Conservation (phyloP, 2,888 invertebrate genomes). For the Thera obeliscata region DNA sequence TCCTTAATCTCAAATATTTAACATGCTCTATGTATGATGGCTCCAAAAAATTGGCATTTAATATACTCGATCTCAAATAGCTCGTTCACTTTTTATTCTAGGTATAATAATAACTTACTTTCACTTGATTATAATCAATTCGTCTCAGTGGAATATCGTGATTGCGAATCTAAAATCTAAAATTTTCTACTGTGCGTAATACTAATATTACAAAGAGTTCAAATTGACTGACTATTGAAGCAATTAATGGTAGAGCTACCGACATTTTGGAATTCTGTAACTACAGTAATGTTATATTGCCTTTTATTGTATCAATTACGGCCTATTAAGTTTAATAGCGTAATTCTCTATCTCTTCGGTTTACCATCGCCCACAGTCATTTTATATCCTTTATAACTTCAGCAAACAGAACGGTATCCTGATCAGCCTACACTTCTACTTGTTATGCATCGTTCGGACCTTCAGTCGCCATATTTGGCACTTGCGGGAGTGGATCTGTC, state of each 20-base stretch:
- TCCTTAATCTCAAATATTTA: too few relatives aligned
- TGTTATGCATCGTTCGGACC: constrained; percentile 64
- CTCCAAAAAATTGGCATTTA: constrained; percentile 37
- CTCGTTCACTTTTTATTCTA: constrained; percentile 36
- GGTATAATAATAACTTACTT: constrained; percentile 42
- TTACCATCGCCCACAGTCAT: constrained; percentile 52
- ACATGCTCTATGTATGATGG: too few relatives aligned
- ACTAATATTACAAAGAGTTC: constrained; percentile 3
- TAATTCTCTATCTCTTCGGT: constrained; percentile 35
- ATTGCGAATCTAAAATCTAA: constrained; percentile 26
- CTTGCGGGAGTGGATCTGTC: constrained; percentile 48
- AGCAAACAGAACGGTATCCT: constrained; percentile 42
- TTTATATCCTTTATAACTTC: constrained; percentile 42
- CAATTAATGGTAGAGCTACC: neutral
- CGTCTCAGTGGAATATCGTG: constrained; percentile 46
- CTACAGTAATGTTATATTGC: constrained; percentile 3
- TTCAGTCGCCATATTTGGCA: constrained; percentile 58
- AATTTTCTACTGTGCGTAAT: constrained; percentile 9
- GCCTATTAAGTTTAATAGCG: constrained; percentile 46
- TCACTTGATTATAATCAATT: constrained; percentile 54
- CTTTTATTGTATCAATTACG: constrained; percentile 41
- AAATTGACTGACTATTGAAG: constrained; percentile 2
- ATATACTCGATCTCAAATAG: constrained; percentile 46
- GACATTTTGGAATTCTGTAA: neutral
- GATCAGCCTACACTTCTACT: constrained; percentile 62